A percentile compares a stretch with the other conserved stretches of the same genome.
Evolutionary conservation across 1,140 invertebrate genomes (phyloP).

Genomic region (Linepithema humile): DNA sequence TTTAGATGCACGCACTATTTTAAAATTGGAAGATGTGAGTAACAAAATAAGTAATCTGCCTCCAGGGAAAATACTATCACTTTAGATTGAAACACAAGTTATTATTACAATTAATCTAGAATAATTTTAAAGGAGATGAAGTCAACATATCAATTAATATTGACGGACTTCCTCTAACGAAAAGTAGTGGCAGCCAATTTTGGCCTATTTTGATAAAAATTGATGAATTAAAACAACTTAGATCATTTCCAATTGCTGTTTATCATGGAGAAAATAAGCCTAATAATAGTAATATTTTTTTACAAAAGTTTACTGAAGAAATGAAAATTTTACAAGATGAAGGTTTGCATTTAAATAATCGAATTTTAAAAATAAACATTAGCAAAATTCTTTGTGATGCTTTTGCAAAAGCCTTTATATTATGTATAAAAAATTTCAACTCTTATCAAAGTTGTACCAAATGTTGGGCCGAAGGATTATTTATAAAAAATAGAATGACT

Average conservation of each 20-base stretch:
- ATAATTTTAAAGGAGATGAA: neutral
- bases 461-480: neutral
- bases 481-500: neutral
- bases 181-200: conserved; percentile 14
- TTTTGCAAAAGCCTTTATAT: neutral
- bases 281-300: neutral
- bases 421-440: neutral
- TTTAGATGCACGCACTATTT: neutral
- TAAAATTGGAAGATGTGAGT: conserved; percentile 35
- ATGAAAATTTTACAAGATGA: neutral
- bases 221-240: neutral
- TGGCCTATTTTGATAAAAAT: conserved; percentile 9
- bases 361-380: neutral
- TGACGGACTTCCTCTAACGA: neutral
- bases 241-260: neutral
- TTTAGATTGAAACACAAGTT: neutral
- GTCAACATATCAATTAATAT: neutral
- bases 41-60: neutral
- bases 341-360: neutral
- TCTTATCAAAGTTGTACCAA: neutral
- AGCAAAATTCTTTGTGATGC: neutral
- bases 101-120: neutral
- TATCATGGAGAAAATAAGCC: neutral
- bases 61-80: conserved; percentile 3
- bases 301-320: neutral